Evolutionary conservation across 2,113 vertebrate genomes (phyloP).

Genomic region (Synodontis membranacea): DNA sequence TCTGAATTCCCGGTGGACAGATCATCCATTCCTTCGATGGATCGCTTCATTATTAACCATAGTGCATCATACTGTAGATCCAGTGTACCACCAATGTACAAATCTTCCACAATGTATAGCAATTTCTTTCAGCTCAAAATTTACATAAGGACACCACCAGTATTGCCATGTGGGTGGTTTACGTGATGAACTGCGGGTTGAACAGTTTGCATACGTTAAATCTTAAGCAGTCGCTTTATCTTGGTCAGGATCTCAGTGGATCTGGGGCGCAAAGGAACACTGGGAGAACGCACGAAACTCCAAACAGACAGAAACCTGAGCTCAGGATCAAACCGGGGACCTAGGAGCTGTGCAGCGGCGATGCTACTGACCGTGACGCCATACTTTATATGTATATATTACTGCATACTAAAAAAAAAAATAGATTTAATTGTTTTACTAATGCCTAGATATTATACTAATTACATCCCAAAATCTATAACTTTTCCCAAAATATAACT

Average conservation of each 20-base stretch:
- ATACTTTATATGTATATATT: background rate
- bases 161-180: background rate
- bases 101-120: background rate
- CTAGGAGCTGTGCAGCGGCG: background rate
- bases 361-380: background rate
- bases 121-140: background rate
- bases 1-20: background rate
- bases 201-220: background rate
- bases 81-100: background rate
- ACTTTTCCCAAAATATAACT: background rate
- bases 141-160: background rate
- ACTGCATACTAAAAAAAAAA: background rate
- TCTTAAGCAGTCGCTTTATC: background rate
- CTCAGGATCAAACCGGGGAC: background rate
- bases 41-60: background rate
- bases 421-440: background rate
- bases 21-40: background rate
- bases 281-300: background rate
- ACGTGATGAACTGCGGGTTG: background rate
- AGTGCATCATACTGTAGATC: background rate
- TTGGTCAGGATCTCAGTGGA: background rate
- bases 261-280: background rate
- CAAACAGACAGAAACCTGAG: background rate
- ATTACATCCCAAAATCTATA: background rate
- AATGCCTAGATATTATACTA: background rate